Conservation (phyloP, 2,797 vertebrate genomes). For the Anabas testudineus region DNA sequence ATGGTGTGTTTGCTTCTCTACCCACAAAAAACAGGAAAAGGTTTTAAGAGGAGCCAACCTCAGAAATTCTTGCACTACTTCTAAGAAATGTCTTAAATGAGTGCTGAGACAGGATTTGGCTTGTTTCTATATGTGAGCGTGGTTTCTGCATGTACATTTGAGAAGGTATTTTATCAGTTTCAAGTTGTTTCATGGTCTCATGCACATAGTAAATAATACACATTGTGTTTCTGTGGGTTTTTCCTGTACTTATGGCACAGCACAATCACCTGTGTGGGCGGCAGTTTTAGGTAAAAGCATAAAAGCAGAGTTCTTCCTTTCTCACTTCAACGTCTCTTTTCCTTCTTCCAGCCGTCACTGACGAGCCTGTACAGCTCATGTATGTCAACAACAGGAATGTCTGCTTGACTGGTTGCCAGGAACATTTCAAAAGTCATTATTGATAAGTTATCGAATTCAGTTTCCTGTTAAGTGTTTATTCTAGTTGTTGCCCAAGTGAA, state of each 20-base stretch:
- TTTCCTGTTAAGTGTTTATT: not conserved
- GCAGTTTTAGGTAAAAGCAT: slow-evolving; percentile 35
- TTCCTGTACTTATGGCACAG: not conserved
- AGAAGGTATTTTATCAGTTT: not conserved
- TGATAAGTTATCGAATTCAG: not conserved
- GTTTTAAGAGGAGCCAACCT: slow-evolving; percentile 33
- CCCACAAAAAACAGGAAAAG: slow-evolving; percentile 44
- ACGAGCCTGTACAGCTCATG: slow-evolving; percentile 51
- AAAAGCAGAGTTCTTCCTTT: slow-evolving; percentile 24
- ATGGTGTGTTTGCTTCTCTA: slow-evolving; percentile 51
- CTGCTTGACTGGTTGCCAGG: slow-evolving; percentile 21
- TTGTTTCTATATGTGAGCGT: not conserved
- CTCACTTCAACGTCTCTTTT: slow-evolving; percentile 48
- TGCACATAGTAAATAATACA: not conserved
- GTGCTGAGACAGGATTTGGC: slow-evolving; percentile 10
- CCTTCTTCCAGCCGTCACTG: slow-evolving; percentile 4
- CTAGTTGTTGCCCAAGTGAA: not conserved
- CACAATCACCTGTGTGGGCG: slow-evolving; percentile 28
- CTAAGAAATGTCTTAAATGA: slow-evolving; percentile 28
- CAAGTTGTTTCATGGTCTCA: not conserved
- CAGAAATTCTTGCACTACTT: slow-evolving; percentile 25
- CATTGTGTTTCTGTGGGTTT: not conserved
- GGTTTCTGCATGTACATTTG: not conserved
- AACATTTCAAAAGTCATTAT: slow-evolving; percentile 2
- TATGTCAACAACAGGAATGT: slow-evolving; percentile 32